phyloP scores from a whole-genome alignment of 2,797 vertebrate genomes.

The Dromococcyx pavoninus region DNA sequence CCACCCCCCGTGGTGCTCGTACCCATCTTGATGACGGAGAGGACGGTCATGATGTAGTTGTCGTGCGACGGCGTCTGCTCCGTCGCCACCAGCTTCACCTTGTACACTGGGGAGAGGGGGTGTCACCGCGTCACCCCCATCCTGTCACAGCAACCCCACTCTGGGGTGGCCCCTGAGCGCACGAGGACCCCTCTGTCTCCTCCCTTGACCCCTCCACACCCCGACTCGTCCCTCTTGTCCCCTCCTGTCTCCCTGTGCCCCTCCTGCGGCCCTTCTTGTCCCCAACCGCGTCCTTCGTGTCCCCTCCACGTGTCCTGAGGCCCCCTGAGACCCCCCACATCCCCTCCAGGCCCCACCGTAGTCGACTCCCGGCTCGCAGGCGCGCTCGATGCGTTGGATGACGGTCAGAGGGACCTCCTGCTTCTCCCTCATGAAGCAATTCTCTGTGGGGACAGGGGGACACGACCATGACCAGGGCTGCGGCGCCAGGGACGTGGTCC shows the following conservation, averaged over 20 bases:
- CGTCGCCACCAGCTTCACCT: not conserved
- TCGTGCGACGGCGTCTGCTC: not conserved
- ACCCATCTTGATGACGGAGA: not conserved
- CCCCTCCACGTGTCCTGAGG: not conserved
- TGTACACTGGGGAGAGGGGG: slow-evolving; percentile 20
- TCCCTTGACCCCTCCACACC: not conserved
- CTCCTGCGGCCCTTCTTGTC: not conserved
- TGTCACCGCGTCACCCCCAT: accelerated
- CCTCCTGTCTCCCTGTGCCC: not conserved
- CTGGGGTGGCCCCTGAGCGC: not conserved
- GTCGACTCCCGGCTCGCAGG: slow-evolving; percentile 25
- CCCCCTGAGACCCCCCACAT: not conserved
- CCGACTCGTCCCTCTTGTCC: not conserved
- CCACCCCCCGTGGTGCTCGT: accelerated
- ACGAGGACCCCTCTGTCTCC: not conserved
- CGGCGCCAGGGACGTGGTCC: not conserved
- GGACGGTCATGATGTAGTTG: slow-evolving; percentile 20
- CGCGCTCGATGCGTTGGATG: not conserved
- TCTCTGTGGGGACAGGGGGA: not conserved
- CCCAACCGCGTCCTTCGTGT: not conserved
- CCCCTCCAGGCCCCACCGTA: not conserved
- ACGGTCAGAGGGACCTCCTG: accelerated
- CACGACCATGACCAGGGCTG: not conserved
- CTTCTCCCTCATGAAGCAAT: not conserved
- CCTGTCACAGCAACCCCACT: no score